These are phyloP conservation scores for Aelia acuminata DNA, from an alignment of 2,888 invertebrate species.

Conservation along the genomic window DNA sequence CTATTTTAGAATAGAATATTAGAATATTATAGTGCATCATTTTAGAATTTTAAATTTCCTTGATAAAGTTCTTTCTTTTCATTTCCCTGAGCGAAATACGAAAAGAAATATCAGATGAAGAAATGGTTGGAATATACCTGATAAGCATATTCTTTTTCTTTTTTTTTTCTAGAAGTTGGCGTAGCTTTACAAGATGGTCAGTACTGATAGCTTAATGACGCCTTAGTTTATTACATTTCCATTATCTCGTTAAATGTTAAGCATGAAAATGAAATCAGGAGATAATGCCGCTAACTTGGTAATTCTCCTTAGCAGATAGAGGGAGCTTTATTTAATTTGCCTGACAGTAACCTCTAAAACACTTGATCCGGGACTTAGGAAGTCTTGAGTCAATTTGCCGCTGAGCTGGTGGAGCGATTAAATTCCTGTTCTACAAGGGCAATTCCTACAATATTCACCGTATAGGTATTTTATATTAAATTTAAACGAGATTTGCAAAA, in stretches of 20 bases:
- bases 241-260: not conserved
- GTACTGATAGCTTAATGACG: not conserved
- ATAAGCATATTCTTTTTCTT: not conserved
- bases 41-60: not conserved
- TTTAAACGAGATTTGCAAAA: not conserved
- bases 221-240: not conserved
- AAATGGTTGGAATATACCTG: not conserved
- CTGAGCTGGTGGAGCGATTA: not conserved
- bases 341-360: not conserved
- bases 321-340: not conserved
- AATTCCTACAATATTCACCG: not conserved
- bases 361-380: constrained; percentile 3
- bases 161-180: not conserved
- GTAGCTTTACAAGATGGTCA: not conserved
- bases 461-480: not conserved
- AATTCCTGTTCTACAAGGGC: not conserved
- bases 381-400: not conserved
- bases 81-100: not conserved
- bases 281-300: not conserved
- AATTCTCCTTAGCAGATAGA: constrained; percentile 4
- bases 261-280: not conserved
- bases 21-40: no score
- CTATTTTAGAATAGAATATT: no score
- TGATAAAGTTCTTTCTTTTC: not conserved
- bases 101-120: not conserved